These are phyloP conservation scores for Nemotelus nigrinus DNA, from an alignment of 2,888 invertebrate species.

Conservation along the genomic window DNA sequence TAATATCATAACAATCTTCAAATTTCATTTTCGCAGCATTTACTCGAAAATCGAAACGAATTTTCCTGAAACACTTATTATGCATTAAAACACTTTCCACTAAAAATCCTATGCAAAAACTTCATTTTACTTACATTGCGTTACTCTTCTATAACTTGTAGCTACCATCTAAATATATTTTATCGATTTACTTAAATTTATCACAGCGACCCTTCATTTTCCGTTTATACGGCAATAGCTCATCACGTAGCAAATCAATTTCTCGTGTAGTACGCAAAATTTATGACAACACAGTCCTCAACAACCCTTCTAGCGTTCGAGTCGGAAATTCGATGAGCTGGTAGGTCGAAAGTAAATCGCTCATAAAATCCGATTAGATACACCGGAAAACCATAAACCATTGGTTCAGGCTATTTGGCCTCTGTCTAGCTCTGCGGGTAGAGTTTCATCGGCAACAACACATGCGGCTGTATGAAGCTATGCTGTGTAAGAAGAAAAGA, in stretches of 20 bases:
- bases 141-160: neutral
- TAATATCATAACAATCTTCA: no score
- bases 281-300: neutral
- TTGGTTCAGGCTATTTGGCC: neutral
- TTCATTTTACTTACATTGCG: no score
- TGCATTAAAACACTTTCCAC: no score
- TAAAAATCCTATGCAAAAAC: no score
- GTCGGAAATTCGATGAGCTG: constrained; percentile 28
- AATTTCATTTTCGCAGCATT: no score
- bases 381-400: constrained; percentile 3
- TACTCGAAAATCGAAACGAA: no score
- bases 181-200: constrained; percentile 23
- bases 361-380: constrained; percentile 39
- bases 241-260: constrained; percentile 20
- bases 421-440: neutral
- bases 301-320: constrained; percentile 13
- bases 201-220: neutral
- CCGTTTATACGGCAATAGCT: neutral
- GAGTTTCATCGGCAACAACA: neutral
- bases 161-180: neutral
- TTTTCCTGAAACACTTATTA: no score
- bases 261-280: neutral
- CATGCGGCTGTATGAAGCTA: neutral
- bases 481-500: neutral
- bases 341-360: constrained; percentile 32